Evolutionary conservation across 2,113 vertebrate genomes (phyloP).

Genomic region (Natator depressus): DNA sequence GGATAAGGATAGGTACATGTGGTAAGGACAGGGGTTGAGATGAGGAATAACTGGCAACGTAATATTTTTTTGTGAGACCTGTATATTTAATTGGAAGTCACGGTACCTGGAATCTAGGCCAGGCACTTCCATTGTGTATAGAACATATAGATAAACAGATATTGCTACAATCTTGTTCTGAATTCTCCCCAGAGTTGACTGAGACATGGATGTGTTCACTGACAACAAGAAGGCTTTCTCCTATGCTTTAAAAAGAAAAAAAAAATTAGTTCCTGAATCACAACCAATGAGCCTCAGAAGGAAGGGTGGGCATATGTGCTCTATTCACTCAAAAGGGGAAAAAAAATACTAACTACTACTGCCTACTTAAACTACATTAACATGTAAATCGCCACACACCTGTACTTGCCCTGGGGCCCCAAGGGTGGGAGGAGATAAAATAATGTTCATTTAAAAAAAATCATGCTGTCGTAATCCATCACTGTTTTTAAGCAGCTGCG

Average conservation of each 20-base stretch:
- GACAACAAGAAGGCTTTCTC: not conserved
- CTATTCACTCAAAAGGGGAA: not conserved
- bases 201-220: not conserved
- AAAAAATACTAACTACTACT: constrained; percentile 10
- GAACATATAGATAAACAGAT: not conserved
- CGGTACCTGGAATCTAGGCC: not conserved
- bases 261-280: constrained; percentile 3
- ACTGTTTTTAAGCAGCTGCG: not conserved
- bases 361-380: not conserved
- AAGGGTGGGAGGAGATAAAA: constrained; percentile 21
- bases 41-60: not conserved
- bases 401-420: constrained; percentile 13
- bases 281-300: not conserved
- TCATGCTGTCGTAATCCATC: not conserved
- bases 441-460: constrained; percentile 4
- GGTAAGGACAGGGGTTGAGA: not conserved
- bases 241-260: not conserved
- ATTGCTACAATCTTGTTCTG: not conserved
- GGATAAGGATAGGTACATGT: not conserved
- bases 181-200: not conserved
- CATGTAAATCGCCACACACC: constrained; percentile 16
- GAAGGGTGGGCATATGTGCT: constrained; percentile 4
- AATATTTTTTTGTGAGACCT: not conserved
- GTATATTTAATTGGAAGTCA: not conserved
- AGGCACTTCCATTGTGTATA: not conserved